phyloP scores from a whole-genome alignment of 2,888 invertebrate genomes.

The Marasmarcha lunaedactyla region DNA sequence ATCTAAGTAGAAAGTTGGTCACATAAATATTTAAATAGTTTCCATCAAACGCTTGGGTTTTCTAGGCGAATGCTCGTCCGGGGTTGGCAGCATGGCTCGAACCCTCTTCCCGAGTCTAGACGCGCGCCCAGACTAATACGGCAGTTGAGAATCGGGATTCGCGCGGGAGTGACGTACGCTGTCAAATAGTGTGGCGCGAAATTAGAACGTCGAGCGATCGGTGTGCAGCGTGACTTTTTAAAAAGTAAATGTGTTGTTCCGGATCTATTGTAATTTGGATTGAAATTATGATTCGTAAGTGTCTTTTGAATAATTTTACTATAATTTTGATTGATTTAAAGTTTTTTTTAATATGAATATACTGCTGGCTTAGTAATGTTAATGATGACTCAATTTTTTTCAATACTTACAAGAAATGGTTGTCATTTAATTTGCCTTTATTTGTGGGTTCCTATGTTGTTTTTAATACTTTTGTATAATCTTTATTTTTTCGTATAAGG shows the following conservation, averaged over 20 bases:
- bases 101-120: constrained; percentile 46
- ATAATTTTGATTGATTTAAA: not conserved
- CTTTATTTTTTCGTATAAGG: too few species aligned
- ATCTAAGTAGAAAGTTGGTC: constrained; percentile 25
- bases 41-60: constrained; percentile 42
- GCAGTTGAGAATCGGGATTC: constrained; percentile 36
- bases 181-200: constrained; percentile 34
- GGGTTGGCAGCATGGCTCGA: constrained; percentile 34
- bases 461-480: too few species aligned
- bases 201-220: constrained; percentile 30
- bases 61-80: constrained; percentile 42
- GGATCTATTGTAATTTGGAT: constrained; percentile 16
- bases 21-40: constrained; percentile 40
- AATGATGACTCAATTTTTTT: too few species aligned
- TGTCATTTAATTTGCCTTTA: too few species aligned
- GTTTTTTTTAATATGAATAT: not conserved
- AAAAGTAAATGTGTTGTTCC: constrained; percentile 1
- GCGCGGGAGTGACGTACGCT: constrained; percentile 17
- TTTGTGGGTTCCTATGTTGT: too few species aligned
- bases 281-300: constrained; percentile 17
- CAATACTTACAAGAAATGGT: too few species aligned
- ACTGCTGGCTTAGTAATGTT: too few species aligned
- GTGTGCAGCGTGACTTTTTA: constrained; percentile 12
- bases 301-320: constrained; percentile 7
- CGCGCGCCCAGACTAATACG: constrained; percentile 30